Percentiles rank a stretch among this genome's conserved stretches.
These are phyloP conservation scores for Mus spicilegus DNA, from an alignment of 2,113 vertebrate species.

Conservation along the genomic window DNA sequence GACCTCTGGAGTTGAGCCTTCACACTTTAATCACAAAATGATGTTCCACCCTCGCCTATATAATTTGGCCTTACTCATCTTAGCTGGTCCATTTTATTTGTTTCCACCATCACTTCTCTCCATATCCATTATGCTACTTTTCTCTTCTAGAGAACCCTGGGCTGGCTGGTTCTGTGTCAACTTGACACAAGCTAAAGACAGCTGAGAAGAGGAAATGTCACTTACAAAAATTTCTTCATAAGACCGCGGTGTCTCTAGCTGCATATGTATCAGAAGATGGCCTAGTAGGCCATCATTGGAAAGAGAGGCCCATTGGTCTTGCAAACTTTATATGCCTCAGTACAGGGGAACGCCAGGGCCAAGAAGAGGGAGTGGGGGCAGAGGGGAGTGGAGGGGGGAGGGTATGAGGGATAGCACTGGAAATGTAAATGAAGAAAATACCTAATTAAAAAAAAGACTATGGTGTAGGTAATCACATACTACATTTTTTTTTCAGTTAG, in stretches of 20 bases:
- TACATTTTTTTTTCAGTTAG: not conserved
- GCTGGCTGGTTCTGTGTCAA: not conserved
- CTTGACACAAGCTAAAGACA: not conserved
- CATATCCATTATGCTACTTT: not conserved
- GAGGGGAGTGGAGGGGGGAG: no score
- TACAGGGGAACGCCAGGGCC: no score
- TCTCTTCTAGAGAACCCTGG: not conserved
- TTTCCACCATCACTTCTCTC: not conserved
- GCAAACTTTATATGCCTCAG: no score
- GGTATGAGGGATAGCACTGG: no score
- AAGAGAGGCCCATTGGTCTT: no score
- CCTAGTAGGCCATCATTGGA: no score
- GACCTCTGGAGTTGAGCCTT: not conserved
- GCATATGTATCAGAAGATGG: no score
- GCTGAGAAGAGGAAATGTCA: not conserved
- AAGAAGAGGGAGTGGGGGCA: no score
- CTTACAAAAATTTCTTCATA: not conserved
- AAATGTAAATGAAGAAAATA: no score
- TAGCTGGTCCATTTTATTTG: not conserved
- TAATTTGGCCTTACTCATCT: not conserved
- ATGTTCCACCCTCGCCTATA: not conserved
- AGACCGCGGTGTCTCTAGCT: no score
- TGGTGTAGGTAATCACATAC: fast-evolving
- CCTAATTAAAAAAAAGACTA: no score
- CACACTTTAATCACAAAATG: not conserved